Percentiles rank a stretch among this genome's conserved stretches.
phyloP scores from a whole-genome alignment of 2,888 invertebrate species.

The Nomada fabriciana region DNA sequence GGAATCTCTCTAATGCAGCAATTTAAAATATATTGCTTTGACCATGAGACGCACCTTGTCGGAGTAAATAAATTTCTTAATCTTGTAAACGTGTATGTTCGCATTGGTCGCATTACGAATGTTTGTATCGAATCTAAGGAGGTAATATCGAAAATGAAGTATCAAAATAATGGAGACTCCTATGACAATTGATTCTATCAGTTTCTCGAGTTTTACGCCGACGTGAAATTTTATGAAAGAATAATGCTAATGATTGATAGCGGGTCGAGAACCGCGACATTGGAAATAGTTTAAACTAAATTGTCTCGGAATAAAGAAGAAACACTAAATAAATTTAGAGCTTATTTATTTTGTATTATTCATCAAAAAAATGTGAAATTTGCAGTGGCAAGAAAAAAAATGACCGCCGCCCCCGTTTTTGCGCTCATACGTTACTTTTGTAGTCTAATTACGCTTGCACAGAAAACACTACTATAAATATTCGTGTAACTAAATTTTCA shows the following conservation, averaged over 20 bases:
- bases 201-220: neutral
- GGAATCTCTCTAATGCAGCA: no score
- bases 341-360: conserved; percentile 16
- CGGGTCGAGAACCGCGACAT: neutral
- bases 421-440: conserved; percentile 4
- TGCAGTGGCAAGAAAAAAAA: neutral
- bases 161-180: neutral
- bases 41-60: no score
- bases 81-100: no score
- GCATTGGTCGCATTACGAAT: no score
- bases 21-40: no score
- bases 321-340: neutral
- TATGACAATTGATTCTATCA: neutral
- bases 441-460: conserved; percentile 16
- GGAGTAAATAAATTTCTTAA: neutral
- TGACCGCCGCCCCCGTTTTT: neutral
- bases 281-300: neutral
- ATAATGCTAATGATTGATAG: neutral
- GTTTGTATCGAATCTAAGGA: no score
- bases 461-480: conserved; percentile 8
- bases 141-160: no score
- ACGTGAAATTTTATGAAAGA: neutral
- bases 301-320: neutral
- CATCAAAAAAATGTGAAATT: neutral
- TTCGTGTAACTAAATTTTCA: conserved; percentile 18